These are phyloP conservation scores for Dichetophora obliterata DNA, from an alignment of 2,888 invertebrate species.

Conservation along the genomic window DNA sequence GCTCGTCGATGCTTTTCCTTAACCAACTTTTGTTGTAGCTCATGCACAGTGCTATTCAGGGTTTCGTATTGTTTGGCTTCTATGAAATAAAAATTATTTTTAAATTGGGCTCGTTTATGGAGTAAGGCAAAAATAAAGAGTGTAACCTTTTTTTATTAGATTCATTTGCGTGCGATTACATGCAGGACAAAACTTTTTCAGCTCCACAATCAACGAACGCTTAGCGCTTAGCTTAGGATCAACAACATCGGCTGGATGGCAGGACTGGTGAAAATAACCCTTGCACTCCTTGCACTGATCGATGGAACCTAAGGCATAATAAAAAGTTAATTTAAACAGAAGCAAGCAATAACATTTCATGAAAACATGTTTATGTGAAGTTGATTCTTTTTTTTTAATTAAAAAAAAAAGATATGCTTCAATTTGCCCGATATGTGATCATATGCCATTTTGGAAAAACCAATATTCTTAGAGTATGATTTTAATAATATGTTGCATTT, in stretches of 20 bases:
- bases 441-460: too few relatives aligned
- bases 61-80: conserved; percentile 41
- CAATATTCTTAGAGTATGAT: too few relatives aligned
- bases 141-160: conserved; percentile 46
- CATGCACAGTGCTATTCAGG: conserved; percentile 48
- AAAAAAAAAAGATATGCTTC: too few relatives aligned
- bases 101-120: background rate
- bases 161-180: conserved; percentile 48
- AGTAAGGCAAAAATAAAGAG: background rate
- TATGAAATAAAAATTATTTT: conserved; percentile 24
- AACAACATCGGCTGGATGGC: conserved; percentile 50
- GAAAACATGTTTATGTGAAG: too few relatives aligned
- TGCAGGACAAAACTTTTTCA: conserved; percentile 47
- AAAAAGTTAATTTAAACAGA: too few relatives aligned
- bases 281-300: conserved; percentile 56
- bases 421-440: too few relatives aligned
- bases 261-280: conserved; percentile 54
- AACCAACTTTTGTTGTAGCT: conserved; percentile 51
- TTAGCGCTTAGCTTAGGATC: conserved; percentile 39
- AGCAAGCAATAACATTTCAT: too few relatives aligned
- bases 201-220: conserved; percentile 8
- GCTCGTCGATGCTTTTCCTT: conserved; percentile 52
- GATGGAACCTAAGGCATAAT: conserved; percentile 41
- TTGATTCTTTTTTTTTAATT: too few relatives aligned
- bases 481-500: too few relatives aligned